Base-by-base conservation (phyloP, 23 tunicate species). In the Halocynthia roretzi region DNA sequence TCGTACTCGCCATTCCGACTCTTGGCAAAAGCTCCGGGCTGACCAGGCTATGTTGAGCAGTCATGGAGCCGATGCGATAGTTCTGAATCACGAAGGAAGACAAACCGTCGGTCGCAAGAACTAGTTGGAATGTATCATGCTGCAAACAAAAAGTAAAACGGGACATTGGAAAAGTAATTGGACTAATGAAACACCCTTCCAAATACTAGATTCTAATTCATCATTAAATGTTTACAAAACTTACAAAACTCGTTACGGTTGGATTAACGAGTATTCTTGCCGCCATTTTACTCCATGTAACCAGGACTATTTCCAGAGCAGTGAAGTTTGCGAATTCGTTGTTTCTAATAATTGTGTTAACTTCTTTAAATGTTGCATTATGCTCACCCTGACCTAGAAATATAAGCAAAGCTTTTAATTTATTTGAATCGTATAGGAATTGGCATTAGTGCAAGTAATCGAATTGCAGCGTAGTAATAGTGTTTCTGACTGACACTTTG, bases 51-150 rank as follows among this genome's bases (percentile, higher is more conserved):
- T 74, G 78, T 10, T 54, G 61, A 7, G 78, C 78, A 20, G 55
- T 10, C 78, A 74, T 74, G 19, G 60, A 53, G 55, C 22, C 78
- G 10, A 74, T 53, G 18, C 22, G 57, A 68, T 67, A 80, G 14
- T 23, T 48, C 63, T 69, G 52, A 10, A 80, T 51, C 11, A 62
- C 61, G 53, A 51, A 68, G 11, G 83, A 51, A 21, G 18, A 18
- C 11, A 10, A 18, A 10, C 83, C 83, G 54, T 80, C 77, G 14
- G 83, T 68, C 14, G 78, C 76, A 31, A 67, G 76, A 12, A 80
- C 64, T n/a, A 68, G 64, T 80, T 80, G 83, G 61, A 80, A 80
- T 10, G 83, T 80, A 23, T 61, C 64, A 51, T 54, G 61, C 83
- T 80, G 61, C 21, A 76, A 57, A 0, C 4, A 58, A 72, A 52